Conservation (phyloP, 2,113 vertebrate genomes). For the Paralichthys olivaceus region DNA sequence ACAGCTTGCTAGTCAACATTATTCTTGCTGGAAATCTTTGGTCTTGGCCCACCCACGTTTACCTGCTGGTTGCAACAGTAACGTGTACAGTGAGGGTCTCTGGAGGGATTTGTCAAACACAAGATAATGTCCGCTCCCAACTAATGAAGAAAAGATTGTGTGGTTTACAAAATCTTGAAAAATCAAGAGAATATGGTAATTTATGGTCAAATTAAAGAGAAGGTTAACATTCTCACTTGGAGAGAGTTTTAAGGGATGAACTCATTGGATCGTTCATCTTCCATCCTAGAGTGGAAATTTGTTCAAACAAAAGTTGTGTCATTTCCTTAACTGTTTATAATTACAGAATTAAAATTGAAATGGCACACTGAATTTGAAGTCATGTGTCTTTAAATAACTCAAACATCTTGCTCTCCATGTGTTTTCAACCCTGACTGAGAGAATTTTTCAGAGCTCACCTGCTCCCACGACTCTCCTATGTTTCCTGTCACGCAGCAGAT, state of each 20-base stretch:
- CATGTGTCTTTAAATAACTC: background rate
- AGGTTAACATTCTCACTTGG: background rate
- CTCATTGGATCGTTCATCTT: background rate
- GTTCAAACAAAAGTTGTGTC: constrained; percentile 5
- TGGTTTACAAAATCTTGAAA: too few species aligned
- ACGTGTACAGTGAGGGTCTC: too few species aligned
- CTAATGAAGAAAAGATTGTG: too few species aligned
- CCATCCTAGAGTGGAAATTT: background rate
- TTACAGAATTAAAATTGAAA: background rate
- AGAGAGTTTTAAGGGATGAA: background rate
- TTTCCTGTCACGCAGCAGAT: constrained; percentile 53
- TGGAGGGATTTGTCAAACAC: too few species aligned
- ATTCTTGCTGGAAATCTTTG: too few species aligned
- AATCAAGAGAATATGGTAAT: too few species aligned
- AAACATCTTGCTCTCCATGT: background rate
- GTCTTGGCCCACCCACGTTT: too few species aligned
- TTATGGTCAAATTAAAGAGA: background rate
- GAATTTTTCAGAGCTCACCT: constrained; percentile 17
- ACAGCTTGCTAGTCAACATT: too few species aligned
- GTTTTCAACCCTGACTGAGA: background rate
- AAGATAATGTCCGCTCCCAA: too few species aligned
- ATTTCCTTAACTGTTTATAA: background rate
- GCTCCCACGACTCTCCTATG: constrained; percentile 31
- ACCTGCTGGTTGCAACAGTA: too few species aligned
- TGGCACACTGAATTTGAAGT: too few species aligned